Evolutionary conservation across 2,888 invertebrate species (phyloP), one percentile per base, ranked within the genome.

Genomic region (Patella pellucida): DNA sequence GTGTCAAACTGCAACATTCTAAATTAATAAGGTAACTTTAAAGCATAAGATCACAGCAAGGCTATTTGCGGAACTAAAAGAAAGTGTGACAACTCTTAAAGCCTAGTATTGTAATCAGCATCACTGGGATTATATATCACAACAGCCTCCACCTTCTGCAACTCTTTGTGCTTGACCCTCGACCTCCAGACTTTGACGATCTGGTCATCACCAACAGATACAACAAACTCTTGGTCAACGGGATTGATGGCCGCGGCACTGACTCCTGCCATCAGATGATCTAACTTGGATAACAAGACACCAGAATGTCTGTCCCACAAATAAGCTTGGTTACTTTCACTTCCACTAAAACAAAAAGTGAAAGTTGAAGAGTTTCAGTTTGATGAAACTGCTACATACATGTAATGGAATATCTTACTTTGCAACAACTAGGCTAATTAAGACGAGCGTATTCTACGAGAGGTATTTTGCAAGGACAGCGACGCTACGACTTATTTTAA

Each of bases 231-330:
- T 62, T 62, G 62, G 23, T 62, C 62, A 23, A 23, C 62, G 23
- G 62, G 62, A 23, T 62, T 62, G 23, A 62, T 62, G 2, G 62
- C 62, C 0, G 62, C 62, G 14, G 62, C 62, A 62, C 62, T 62
- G 12, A 62, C 62, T 14, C 62, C 62, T 12, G 62, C 62, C 62
- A 62, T 62, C 23, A 62, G 62, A 14, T 62, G 62, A 62, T 62
- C 62, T 62, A 62, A 62, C 3, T 19, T 62, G 11, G 62, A 62
- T 19, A 62, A 62, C 23, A 62, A 62, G 14, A 14, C 62, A 12
- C 62, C 62, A 62, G 62, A 62, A 62, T 62, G 62, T 62, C 62
- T 62, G 23, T 62, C 62, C 62, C 62, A 62, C 3, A 62, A 11
- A 62, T 23, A 62, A 3, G 11, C 62, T 23, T 62, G 62, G 23